Base-by-base conservation (phyloP, 2,113 vertebrate species). In the Egretta garzetta region DNA sequence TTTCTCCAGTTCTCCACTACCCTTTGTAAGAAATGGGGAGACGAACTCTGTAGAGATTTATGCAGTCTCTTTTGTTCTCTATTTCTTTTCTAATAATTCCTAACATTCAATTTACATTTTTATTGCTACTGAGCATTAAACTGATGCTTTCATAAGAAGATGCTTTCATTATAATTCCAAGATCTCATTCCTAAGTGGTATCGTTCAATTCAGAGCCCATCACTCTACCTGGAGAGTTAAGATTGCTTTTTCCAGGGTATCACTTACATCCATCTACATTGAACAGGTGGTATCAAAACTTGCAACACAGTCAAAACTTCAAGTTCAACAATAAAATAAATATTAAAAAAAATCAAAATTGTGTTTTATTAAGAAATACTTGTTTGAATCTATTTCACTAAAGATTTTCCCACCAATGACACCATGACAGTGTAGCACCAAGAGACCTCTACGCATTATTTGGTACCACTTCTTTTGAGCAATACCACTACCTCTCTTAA, bases 81-180 rank as follows among this genome's bases (percentile, higher is more conserved):
- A 35, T 92, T 94, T 91, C 49, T 91, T 90, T 93, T 66, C 76
- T 93, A 94, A 86, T 93, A 96, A 95, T 93, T 95, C 62, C 73
- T 93, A 96, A 90, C 73, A 96, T 96, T 95, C 81, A 85, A 95
- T 96, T 96, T 93, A 90, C 86, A 85, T 96, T 95, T 97, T 96
- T 94, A 96, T 96, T 93, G 91, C 87, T 94, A 68, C 64, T 90
- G 91, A 91, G 76, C 68, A 77, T 86, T 95, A 96, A 96, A 95
- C 45, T 86, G 84, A 80, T 94, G 84, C 87, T 96, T 96, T 94
- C 70, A 39, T 59, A 93, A 24, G 39, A 93, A 85, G n/a, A n/a
- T n/a, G n/a, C 87, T 72, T 79, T 91, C 74, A 95, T 94, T 93
- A 75, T 72, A 93, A 94, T 93, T 85, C 84, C 83, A 88, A 87